These are phyloP conservation scores for Seladonia tumulorum DNA, from an alignment of 2,888 invertebrate genomes.

Conservation along the genomic window DNA sequence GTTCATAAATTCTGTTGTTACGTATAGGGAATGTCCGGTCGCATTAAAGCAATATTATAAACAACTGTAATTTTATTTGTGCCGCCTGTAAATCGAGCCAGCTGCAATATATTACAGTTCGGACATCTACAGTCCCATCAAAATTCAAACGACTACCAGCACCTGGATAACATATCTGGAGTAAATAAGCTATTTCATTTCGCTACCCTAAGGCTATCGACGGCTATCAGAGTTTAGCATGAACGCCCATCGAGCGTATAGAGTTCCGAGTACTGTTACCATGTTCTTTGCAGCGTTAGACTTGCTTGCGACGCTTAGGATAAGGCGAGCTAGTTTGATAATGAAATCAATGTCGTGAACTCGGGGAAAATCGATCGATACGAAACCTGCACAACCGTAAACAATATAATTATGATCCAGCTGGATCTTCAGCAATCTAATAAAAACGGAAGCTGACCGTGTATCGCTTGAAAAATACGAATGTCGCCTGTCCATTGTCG, in stretches of 20 bases:
- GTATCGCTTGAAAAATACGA: background rate
- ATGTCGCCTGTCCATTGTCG: background rate
- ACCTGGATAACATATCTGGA: slow-evolving; percentile 4
- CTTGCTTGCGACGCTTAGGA: background rate
- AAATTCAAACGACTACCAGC: background rate
- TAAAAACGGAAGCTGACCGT: background rate
- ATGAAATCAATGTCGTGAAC: background rate
- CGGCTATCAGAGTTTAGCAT: background rate
- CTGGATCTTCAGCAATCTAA: background rate
- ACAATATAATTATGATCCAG: background rate
- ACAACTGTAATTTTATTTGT: background rate
- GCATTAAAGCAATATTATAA: background rate
- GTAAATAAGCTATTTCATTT: slow-evolving; percentile 4
- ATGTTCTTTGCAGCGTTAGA: background rate
- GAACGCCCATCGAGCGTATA: background rate
- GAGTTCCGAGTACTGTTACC: background rate
- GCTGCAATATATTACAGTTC: background rate
- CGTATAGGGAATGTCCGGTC: background rate
- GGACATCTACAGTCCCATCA: background rate
- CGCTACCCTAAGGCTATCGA: background rate
- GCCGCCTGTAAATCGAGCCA: background rate
- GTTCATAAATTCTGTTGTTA: background rate
- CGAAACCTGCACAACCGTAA: background rate
- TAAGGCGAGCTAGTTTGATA: background rate
- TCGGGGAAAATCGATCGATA: background rate